Evolutionary conservation across 1,140 invertebrate species (phyloP), one percentile per base, ranked within the genome.

Genomic region (Cotesia vestalis): DNA sequence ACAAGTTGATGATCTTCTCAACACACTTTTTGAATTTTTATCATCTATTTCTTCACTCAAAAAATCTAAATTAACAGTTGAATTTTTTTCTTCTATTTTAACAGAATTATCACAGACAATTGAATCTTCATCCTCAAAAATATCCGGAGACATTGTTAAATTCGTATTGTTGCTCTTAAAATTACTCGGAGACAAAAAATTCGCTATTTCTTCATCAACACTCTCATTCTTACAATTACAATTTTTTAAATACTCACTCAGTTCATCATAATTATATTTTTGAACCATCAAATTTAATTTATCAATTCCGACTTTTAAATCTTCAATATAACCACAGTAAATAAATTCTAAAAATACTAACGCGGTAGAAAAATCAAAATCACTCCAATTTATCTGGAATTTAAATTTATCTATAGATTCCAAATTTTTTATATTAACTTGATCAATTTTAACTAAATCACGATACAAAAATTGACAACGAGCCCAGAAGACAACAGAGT

Each of bases 211-310:
- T 46, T 46, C 11, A 46, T 46, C 40, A 3, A 46, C 5, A 5
- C 5, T 11, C 5, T 46, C 40, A 6, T 46, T 46, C 6, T 46
- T 46, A 46, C 11, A 9, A 9, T 46, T 46, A 46, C 0, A 8
- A 46, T 73, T 78, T 67, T 51, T 66, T 72, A 76, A 64, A 62
- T 51, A 83, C 69, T 74, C 81, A 83, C 59, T 14, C 4, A 84
- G 72, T 64, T 80, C 70, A 40, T 77, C 55, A 6, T 82, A 57
- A 38, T 76, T 72, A 60, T 85, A 85, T 52, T 67, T 72, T 12
- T 72, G 4, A 4, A 17, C 71, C 2, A 72, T 20, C 4, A 14
- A 61, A 14, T 38, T 59, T 0, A 72, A 3, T 34, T 67, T 38
- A 27, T 67, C 20, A 4, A 61, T 2, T 14, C 17, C 11, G 3